These are phyloP conservation scores for Trissolcus basalis DNA, from an alignment of 1,140 invertebrate species.

Conservation along the genomic window DNA sequence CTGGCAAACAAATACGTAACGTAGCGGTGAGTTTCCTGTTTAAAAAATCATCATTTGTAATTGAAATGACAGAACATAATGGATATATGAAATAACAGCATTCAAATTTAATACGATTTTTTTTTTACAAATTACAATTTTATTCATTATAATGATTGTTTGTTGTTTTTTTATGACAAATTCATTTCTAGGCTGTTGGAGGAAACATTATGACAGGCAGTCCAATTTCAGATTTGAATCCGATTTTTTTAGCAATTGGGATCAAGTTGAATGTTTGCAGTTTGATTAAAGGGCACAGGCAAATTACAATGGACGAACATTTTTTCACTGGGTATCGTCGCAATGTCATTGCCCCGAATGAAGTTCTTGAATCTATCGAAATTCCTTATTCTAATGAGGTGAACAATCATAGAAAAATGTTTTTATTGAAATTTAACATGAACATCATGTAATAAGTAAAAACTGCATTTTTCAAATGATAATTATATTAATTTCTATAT, in stretches of 20 bases:
- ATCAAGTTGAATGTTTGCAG: constrained; percentile 72
- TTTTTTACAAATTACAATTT: no score
- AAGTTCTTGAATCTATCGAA: constrained; percentile 86
- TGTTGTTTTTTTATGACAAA: no score
- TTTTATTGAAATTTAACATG: no score
- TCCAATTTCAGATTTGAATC: constrained; percentile 97
- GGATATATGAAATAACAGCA: no score
- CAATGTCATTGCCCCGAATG: constrained; percentile 84
- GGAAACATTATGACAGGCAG: constrained; percentile 97
- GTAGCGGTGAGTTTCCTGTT: constrained; percentile 79
- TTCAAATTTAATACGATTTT: no score
- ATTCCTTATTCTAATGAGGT: constrained; percentile 78
- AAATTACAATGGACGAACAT: constrained; percentile 84
- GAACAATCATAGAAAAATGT: no score
- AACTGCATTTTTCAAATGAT: no score
- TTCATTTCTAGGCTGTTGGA: constrained; percentile 85
- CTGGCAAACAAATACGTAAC: constrained; percentile 94
- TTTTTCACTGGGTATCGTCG: constrained; percentile 93
- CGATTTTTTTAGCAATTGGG: constrained; percentile 89
- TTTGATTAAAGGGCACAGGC: constrained; percentile 76
- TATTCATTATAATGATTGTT: no score
- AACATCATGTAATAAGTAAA: no score
- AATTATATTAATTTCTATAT: no score
- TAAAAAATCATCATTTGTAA: not conserved
- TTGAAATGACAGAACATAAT: no score